These are phyloP conservation scores for Tetranychus piercei DNA, from an alignment of 2,888 invertebrate species.

Conservation along the genomic window DNA sequence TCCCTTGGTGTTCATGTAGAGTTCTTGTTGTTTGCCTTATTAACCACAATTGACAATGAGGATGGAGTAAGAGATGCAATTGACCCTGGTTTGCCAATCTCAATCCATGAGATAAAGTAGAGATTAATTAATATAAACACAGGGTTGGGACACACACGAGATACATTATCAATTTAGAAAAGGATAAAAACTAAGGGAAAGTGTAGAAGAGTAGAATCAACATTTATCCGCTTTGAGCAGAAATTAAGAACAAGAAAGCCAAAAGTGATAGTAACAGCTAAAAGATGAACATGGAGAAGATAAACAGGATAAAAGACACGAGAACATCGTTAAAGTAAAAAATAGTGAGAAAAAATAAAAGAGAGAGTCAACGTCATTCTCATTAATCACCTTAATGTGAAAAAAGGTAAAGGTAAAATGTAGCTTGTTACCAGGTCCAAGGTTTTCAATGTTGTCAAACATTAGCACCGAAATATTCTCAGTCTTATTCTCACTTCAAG, in stretches of 20 bases:
- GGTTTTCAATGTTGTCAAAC: neutral
- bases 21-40: neutral
- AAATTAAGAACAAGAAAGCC: neutral
- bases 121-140: constrained; percentile 1
- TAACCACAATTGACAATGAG: neutral
- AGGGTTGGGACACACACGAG: constrained; percentile 1
- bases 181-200: neutral
- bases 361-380: neutral
- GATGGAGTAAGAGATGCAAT: neutral
- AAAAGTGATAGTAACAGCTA: neutral
- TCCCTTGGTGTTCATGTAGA: neutral
- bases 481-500: neutral
- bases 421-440: neutral
- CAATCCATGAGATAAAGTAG: neutral
- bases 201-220: neutral
- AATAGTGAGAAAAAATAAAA: neutral
- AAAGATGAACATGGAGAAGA: neutral
- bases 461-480: neutral
- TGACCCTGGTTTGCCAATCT: neutral
- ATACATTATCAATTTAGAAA: neutral
- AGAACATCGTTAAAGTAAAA: neutral
- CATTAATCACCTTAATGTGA: constrained; percentile 1
- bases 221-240: neutral
- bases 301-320: neutral
- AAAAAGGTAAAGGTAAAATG: neutral